phyloP scores from a whole-genome alignment of 1,140 invertebrate genomes.

The Caenorhabditis latens region DNA sequence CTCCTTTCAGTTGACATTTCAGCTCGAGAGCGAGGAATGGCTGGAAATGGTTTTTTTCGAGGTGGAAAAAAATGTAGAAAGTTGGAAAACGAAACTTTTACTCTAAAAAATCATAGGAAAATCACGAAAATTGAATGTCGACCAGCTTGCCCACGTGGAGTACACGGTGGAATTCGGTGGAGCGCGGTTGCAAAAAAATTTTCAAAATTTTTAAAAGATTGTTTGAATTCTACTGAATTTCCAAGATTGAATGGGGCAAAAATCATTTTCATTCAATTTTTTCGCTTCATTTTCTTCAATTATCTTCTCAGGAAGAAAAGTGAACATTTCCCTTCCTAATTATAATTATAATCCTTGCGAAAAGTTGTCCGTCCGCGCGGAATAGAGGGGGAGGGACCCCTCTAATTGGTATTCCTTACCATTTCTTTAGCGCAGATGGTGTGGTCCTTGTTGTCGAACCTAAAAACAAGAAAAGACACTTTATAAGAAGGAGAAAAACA shows the following conservation, averaged over 20 bases:
- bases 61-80: too few species aligned
- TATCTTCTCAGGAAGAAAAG: neutral
- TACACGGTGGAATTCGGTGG: too few species aligned
- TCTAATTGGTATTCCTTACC: slow-evolving; percentile 52
- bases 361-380: neutral
- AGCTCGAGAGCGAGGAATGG: slow-evolving; percentile 61
- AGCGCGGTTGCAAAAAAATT: too few species aligned
- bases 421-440: slow-evolving; percentile 24
- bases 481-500: neutral
- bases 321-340: neutral
- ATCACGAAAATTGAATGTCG: too few species aligned
- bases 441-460: slow-evolving; percentile 4
- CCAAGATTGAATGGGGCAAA: too few species aligned
- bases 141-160: too few species aligned
- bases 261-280: too few species aligned
- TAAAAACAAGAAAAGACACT: slow-evolving; percentile 6
- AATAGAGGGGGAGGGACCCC: neutral
- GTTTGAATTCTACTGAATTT: too few species aligned
- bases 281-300: too few species aligned
- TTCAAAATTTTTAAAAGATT: neutral
- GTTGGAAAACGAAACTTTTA: too few species aligned
- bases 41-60: slow-evolving; percentile 57
- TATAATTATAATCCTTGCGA: slow-evolving; percentile 6
- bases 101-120: too few species aligned
- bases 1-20: slow-evolving; percentile 59